Conservation (phyloP, 2,113 vertebrate species). For the Epinephelus cyanopodus region DNA sequence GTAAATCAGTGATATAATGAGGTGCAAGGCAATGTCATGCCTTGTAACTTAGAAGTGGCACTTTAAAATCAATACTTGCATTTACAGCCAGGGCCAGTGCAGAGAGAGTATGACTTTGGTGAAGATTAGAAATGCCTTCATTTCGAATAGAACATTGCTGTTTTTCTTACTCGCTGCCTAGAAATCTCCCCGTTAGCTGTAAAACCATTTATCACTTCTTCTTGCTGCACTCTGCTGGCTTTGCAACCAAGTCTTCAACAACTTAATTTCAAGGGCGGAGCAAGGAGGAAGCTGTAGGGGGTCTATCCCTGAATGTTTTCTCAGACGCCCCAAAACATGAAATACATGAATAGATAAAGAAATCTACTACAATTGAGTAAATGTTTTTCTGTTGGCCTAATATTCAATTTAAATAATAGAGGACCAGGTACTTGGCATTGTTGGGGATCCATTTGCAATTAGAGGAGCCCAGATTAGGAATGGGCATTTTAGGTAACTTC, state of each 20-base stretch:
- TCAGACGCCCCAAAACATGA: no score
- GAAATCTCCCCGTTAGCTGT: constrained; percentile 3
- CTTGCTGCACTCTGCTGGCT: not conserved
- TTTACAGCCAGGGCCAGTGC: constrained; percentile 39
- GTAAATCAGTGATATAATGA: constrained; percentile 68
- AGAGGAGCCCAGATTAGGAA: no score
- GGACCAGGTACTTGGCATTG: no score
- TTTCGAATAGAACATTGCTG: not conserved
- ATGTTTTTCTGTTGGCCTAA: no score
- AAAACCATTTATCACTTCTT: not conserved
- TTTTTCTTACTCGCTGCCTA: not conserved
- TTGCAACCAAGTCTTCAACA: not conserved
- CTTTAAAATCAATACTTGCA: constrained; percentile 64
- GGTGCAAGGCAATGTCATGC: constrained; percentile 54
- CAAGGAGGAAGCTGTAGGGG: no score
- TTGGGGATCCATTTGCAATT: no score
- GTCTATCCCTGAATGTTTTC: no score
- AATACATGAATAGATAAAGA: no score
- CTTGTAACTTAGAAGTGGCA: constrained; percentile 56
- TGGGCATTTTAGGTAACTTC: no score
- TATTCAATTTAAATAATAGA: no score
- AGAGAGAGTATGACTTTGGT: constrained; percentile 33
- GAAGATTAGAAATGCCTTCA: constrained; percentile 39
- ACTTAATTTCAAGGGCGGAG: no score
- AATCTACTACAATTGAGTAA: no score